Evolutionary conservation across 2,113 vertebrate genomes (phyloP), one percentile per base, ranked within the genome.

Genomic region (Cichladusa arquata): DNA sequence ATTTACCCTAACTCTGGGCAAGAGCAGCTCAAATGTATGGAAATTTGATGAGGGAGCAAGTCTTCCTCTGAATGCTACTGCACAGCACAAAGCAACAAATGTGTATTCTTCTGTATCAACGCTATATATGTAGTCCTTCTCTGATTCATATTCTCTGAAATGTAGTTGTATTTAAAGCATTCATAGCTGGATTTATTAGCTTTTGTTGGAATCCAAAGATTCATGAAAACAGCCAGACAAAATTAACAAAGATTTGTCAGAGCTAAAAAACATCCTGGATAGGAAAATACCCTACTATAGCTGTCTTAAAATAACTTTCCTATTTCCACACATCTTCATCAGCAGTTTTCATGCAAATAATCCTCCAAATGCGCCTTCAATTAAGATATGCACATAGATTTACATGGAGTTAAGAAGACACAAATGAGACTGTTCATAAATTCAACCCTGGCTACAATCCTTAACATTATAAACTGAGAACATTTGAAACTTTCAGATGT

Each of bases 301-400:
- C 70, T 86, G 93, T 77, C 95, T 95, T 93, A 95, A 97, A 97
- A 97, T 97, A 95, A 90, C 93, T 94, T 94, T 81, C 93, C 77
- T 88, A 94, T 95, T 97, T 94, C 88, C 71, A 95, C 70, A 94
- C 11, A 9, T 91, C 96, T 94, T 96, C 78, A 95, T 97, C 95
- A 97, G 95, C 95, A 95, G 33, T 94, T 96, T 94, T 95, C 78
- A 96, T 97, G 96, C 95, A 96, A 97, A 95, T 96, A 95, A 91
- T 86, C 79, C 50, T 86, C 80, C 91, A 94, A 96, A 87, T 91
- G 70, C 0, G 67, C 83, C 60, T 86, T 90, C 91, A 84, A 85
- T 93, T 97, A 95, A 96, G 94, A 95, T 91, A 97, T 96, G 95
- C 94, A 95, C 94, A 97, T 95, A 95, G 94, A 97, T 95, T 97